Base-by-base conservation (phyloP, 2,888 invertebrate species). In the Cheilosia pagana region DNA sequence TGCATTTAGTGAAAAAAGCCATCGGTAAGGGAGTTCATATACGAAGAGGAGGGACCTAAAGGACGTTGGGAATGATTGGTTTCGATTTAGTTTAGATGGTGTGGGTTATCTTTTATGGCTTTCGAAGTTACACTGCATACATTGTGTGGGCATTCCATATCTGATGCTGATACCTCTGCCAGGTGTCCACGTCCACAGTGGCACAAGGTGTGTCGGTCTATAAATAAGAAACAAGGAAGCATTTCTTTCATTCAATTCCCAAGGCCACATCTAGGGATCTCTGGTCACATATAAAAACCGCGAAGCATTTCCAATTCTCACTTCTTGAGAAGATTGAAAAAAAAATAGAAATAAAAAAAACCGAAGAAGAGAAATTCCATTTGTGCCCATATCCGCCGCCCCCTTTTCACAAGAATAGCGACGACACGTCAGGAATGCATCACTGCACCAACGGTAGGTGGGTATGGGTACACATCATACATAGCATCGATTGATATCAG, bases 351-450 rank as follows among this genome's bases (percentile, higher is more conserved):
- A 35, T 28, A 59, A 28, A 6, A n/a, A 39, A 21, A 62, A 62
- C 7, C 7, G 16, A 6, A 14, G 48, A 16, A 60, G 52, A 65
- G 31, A 78, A 74, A 83, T 78, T 78, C 82, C 82, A 63, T 83
- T 72, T 63, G 63, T 41, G 59, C 52, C 52, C 59, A 78, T 72
- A 75, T 78, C 63, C 53, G 68, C 74, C 74, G 28, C 78, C 78
- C 71, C 63, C 74, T 63, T 74, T 63, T 50, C 7, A 55, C 52
- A 12, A 10, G 35, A 50, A 43, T n/a, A 21, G 19, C 31, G 52
- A 31, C 39, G 19, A 62, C 41, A 12, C 5, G 16, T 19, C 53
- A 63, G 35, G 72, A 78, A 78, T 74, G 68, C 68, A 76, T 68
- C 50, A 31, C 48, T 21, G 43, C 52, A 35, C 53, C 52, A 10